Evolutionary conservation across 2,797 vertebrate genomes (phyloP), one percentile per base, ranked within the genome.

Genomic region (Dipus sagitta): DNA sequence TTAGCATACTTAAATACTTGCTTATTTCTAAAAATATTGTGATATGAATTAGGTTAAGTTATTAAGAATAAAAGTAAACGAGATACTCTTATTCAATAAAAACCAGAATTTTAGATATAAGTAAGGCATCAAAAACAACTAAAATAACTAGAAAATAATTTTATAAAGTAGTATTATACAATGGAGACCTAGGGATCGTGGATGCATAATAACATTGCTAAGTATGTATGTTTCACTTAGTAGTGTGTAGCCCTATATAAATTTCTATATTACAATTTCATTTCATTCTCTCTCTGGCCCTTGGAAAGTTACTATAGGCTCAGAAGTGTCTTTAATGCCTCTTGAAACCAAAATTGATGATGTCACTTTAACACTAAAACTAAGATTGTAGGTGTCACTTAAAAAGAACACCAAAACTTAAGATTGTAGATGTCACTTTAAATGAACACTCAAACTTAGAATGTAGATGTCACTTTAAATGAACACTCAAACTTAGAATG

Each of bases 1-100:
- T 24, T 82, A 62, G 54, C 47, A 81, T 54, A 71, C 54, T 92
- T 77, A 82, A 92, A 86, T 24, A 82, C 38, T 81, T 79, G 67
- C 30, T 94, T 86, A 91, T 71, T 96, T 90, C 74, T 26, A 91
- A 79, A 84, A 88, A 70, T 80, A 91, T 12, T 89, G 17, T 24
- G 58, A 78, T 84, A 20, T 67, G 92, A 86, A 75, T 62, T 38
- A 60, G 12, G 54, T 24, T 89, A 93, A 78, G 60, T 58, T 72
- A 79, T 5, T 47, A 58, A 54, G 42, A 95, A 42, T 64, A 75
- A 72, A 92, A 38, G 67, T 42, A 90, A 93, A 64, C 38, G 52
- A 92, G 38, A 89, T 26, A 72, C 42, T 87, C 77, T 20, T 62
- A 79, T 26, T 82, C n/a, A 95, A n/a, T 18, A 77, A 77, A 95